These are phyloP conservation scores for Clarias laeviceps DNA, from an alignment of 2,797 vertebrate species.

Conservation along the genomic window DNA sequence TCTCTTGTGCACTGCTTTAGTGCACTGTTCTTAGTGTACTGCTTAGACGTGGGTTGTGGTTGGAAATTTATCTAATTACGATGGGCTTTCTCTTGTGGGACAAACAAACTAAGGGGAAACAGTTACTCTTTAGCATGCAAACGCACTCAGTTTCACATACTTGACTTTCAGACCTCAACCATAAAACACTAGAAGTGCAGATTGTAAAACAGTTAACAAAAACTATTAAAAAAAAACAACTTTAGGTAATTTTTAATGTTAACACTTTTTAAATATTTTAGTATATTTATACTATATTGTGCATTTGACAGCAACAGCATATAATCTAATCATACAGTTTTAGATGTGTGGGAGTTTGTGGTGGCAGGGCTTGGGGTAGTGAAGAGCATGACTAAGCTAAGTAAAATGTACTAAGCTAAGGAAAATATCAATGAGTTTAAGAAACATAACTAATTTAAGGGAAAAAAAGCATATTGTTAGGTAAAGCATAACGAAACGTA, in stretches of 20 bases:
- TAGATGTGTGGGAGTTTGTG: neutral
- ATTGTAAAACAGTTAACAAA: neutral
- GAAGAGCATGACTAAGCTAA: neutral
- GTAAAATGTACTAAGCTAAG: neutral
- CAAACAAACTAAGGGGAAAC: constrained; percentile 21
- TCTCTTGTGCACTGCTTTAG: neutral
- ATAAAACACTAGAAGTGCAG: neutral
- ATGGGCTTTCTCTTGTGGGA: constrained; percentile 26
- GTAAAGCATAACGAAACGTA: neutral
- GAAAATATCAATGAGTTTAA: neutral
- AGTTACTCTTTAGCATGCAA: constrained; percentile 24
- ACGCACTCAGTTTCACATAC: constrained; percentile 13
- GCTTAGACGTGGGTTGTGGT: constrained; percentile 46
- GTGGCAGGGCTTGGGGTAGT: no score
- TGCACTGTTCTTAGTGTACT: neutral
- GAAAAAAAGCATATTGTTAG: no score
- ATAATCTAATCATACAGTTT: neutral
- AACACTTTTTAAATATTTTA: neutral
- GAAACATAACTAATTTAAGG: neutral
- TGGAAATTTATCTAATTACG: constrained; percentile 41
- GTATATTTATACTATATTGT: neutral
- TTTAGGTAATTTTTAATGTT: neutral
- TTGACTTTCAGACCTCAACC: neutral
- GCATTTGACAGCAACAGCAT: neutral
- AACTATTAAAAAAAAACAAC: neutral